Evolutionary conservation across 2,797 vertebrate species (phyloP), one percentile per base, ranked within the genome.

Genomic region (Enteromius thamalakanensis): DNA sequence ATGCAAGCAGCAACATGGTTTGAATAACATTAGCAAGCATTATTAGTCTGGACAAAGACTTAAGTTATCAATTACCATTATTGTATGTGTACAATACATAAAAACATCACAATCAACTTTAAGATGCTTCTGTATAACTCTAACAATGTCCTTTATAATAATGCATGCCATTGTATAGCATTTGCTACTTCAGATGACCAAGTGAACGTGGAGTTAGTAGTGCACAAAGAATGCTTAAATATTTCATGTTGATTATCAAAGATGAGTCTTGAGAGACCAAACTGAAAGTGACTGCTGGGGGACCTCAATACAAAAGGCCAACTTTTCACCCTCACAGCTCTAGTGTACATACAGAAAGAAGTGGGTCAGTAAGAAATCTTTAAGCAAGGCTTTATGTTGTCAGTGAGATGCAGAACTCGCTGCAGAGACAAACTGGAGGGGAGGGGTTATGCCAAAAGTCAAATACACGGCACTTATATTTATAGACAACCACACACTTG

Each of bases 361-460:
- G 17, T 55, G 17, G 65, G 17, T 70, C 45, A 53, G 51, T 51
- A 21, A 37, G 45, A 17, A 45, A 68, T 40, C 37, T 53, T 68
- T 40, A 12, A 29, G 11, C 51, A 69, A 65, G 19, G 29, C 62
- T 76, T 74, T 32, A 23, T 74, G n/a, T 34, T 47, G 11, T 74
- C 58, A 79, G 74, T n/a, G 3, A 45, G 49, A 75, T 45, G 40
- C 45, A 45, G 68, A 45, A 15, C 47, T 68, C 26, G 17, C 60
- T 42, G 62, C 70, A 58, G 37, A 64, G 40, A 21, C 34, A 12
- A 79, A 37, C 11, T 37, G 42, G 7, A 68, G 26, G 78, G 51
- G 40, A 80, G 80, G n/a, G 72, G 64, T 64, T 69, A 67, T 75
- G 69, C 10, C 70, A 80, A 76, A 72, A 34, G 55, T 82, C 81